These are phyloP conservation scores for Nesometra sesokonis DNA, from an alignment of 35 echinoderm and acorn worm genomes.

Conservation along the genomic window DNA sequence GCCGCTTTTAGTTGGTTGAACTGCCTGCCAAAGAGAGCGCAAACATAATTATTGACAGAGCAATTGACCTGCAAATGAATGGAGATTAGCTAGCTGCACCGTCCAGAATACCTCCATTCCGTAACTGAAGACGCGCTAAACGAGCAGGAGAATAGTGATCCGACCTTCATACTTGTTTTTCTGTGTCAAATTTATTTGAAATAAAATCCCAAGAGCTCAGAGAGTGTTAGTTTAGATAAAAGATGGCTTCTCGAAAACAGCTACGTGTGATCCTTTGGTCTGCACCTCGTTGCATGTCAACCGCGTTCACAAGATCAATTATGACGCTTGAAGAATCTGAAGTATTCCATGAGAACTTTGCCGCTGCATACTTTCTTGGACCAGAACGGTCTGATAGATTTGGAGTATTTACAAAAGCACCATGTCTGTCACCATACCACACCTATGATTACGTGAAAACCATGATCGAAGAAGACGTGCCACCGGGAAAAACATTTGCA, in stretches of 20 bases:
- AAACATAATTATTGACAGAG: too few species aligned
- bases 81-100: too few species aligned
- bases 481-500: background rate
- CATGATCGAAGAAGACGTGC: slow-evolving; percentile 4
- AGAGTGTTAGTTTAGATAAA: background rate
- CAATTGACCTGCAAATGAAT: too few species aligned
- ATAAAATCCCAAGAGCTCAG: too few species aligned
- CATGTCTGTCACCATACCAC: slow-evolving; percentile 2
- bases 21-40: too few species aligned
- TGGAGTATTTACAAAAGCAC: background rate
- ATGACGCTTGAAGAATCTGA: slow-evolving; percentile 10
- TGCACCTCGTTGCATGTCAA: slow-evolving; percentile 27
- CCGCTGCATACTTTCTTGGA: slow-evolving; percentile 19
- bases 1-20: too few species aligned
- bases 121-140: too few species aligned
- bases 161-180: too few species aligned
- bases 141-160: too few species aligned
- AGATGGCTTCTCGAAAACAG: background rate
- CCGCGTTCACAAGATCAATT: slow-evolving; percentile 31
- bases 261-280: slow-evolving; percentile 37
- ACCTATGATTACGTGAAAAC: slow-evolving; percentile 9
- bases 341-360: slow-evolving; percentile 31
- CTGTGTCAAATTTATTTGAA: too few species aligned
- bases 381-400: background rate
- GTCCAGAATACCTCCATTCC: too few species aligned